Conservation (phyloP, 2,888 invertebrate genomes). For the Biston stratarius region DNA sequence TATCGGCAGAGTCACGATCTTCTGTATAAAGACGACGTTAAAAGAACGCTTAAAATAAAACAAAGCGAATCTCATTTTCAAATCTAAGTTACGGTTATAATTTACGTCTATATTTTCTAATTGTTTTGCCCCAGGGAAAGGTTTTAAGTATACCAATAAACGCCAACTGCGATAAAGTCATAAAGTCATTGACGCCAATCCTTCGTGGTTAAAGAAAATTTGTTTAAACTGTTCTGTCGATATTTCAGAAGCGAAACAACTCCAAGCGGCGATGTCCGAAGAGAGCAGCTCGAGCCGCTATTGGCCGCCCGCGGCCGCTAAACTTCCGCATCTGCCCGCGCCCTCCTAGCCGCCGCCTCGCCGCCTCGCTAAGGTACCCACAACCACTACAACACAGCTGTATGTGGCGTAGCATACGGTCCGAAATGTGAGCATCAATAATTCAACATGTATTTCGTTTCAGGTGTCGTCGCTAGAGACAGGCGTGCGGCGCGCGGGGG, state of each 20-base stretch:
- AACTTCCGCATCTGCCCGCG: conserved; percentile 83
- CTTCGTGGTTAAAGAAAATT: too few relatives aligned
- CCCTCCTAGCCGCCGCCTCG: conserved; percentile 85
- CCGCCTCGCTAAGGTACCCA: conserved; percentile 78
- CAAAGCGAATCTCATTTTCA: too few relatives aligned
- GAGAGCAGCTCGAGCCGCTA: conserved; percentile 72
- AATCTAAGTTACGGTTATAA: too few relatives aligned
- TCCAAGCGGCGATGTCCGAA: conserved; percentile 80
- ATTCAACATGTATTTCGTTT: conserved; percentile 28
- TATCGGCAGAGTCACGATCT: too few relatives aligned
- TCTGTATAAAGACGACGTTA: too few relatives aligned
- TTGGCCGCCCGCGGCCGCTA: conserved; percentile 73
- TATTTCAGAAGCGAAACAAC: conserved; percentile 77
- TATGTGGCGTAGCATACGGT: too few relatives aligned
- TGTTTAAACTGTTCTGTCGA: background rate
- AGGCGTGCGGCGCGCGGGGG: conserved; percentile 59
- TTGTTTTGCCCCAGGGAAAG: too few relatives aligned
- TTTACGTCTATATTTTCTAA: too few relatives aligned
- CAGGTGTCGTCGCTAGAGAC: conserved; percentile 82
- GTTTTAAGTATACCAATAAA: too few relatives aligned
- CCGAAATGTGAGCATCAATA: background rate
- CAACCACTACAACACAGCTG: background rate
- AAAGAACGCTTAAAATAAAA: too few relatives aligned
- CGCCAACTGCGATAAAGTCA: too few relatives aligned
- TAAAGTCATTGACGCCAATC: too few relatives aligned